Evolutionary conservation across 2,888 invertebrate genomes (phyloP).

Genomic region (Panopea generosa): DNA sequence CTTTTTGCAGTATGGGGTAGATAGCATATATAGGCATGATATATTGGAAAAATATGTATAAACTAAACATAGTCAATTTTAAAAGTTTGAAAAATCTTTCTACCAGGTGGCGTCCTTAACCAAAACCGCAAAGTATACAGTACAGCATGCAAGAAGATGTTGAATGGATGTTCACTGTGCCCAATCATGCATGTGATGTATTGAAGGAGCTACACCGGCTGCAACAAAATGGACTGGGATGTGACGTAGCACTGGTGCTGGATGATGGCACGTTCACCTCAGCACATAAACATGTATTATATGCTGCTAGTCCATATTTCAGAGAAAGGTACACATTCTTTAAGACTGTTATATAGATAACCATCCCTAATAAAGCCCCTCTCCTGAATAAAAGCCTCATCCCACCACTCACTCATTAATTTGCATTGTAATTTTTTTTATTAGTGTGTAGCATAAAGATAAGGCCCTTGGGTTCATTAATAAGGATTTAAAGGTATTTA

Average conservation of each 20-base stretch:
- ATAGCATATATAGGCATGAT: too few species aligned
- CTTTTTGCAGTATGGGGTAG: too few species aligned
- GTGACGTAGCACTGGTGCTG: conserved; percentile 49
- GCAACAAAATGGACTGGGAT: conserved; percentile 36
- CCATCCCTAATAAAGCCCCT: background rate
- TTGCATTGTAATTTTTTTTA: too few species aligned
- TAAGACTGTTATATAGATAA: background rate
- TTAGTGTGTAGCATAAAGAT: too few species aligned
- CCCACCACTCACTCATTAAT: too few species aligned
- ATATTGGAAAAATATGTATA: too few species aligned
- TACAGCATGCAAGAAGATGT: background rate
- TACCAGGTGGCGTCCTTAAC: too few species aligned
- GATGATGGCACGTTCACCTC: conserved; percentile 36
- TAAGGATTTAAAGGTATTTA: too few species aligned
- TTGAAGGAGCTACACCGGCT: conserved; percentile 34
- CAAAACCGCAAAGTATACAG: too few species aligned
- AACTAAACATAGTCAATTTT: too few species aligned
- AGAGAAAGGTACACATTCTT: conserved; percentile 43
- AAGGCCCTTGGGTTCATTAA: too few species aligned
- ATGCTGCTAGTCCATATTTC: conserved; percentile 50
- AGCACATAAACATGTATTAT: conserved; percentile 51
- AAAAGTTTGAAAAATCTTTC: too few species aligned
- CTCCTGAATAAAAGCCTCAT: background rate
- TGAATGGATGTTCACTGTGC: background rate
- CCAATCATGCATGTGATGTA: conserved; percentile 15